Evolutionary conservation across 2,888 invertebrate genomes (phyloP), one percentile per base, ranked within the genome.

Genomic region (Rhyacophila evoluta): DNA sequence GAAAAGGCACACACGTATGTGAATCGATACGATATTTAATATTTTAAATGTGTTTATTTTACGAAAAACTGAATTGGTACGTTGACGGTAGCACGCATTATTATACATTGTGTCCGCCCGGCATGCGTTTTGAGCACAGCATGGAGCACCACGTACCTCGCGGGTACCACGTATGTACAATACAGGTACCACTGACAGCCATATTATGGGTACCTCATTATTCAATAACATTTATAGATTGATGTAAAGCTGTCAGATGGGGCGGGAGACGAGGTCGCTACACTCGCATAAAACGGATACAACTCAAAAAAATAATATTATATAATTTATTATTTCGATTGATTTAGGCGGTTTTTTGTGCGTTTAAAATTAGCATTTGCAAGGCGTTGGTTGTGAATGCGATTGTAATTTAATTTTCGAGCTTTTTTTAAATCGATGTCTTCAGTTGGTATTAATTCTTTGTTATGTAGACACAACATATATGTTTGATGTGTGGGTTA

Each of bases 201-300:
- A 55, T 55, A 55, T 55, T 55, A 19, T 25, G 55, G 55, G 55
- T 55, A 55, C 68, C 77, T 77, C 77, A 77, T 77, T 77, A 77
- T 77, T 77, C 77, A 77, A 77, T 77, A 77, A 77, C 73, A 73
- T 73, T 72, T 72, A 77, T 72, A 77, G 77, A 77, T 77, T 77
- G 77, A 77, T 77, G 77, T 77, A 37, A 37, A 36, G 68, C 72
- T 69, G 77, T 77, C 68, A 68, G 75, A 55, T 55, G 55, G 55
- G 75, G 75, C 67, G 68, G 75, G 41, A n/a, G 55, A 55, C 25
- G 55, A 19, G 55, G 55, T 55, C 55, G 55, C 15, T 55, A 55
- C 55, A 25, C 55, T 55, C 55, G 55, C 55, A 55, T 10, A 55
- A 55, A 55, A 55, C 55, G 55, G 55, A 55, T 55, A 55, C 55